Evolutionary conservation across 2,113 vertebrate genomes (phyloP).

Genomic region (Neotoma lepida): DNA sequence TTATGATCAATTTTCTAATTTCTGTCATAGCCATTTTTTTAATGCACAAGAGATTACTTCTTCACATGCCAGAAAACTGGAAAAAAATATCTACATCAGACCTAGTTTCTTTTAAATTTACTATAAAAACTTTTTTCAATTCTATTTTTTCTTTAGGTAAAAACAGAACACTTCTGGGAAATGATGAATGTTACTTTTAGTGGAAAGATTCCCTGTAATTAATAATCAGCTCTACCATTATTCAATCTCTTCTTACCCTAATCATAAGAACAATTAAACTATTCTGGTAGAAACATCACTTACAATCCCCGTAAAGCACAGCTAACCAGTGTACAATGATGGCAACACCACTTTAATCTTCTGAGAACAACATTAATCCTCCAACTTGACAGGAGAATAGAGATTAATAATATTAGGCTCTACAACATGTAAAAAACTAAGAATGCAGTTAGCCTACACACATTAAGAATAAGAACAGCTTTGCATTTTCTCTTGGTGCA

Average conservation of each 20-base stretch:
- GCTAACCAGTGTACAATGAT: constrained; percentile 21
- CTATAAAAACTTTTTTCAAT: constrained; percentile 30
- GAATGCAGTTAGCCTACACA: background rate
- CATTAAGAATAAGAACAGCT: constrained; percentile 49
- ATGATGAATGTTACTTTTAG: constrained; percentile 9
- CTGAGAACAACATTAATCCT: background rate
- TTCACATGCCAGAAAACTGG: constrained; percentile 23
- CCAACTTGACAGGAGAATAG: constrained; percentile 54
- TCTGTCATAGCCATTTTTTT: constrained; percentile 42
- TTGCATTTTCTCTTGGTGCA: constrained; percentile 47
- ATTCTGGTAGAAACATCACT: constrained; percentile 36
- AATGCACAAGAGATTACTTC: background rate
- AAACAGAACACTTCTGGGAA: constrained; percentile 60
- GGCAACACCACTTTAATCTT: constrained; percentile 29
- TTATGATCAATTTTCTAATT: constrained; percentile 31
- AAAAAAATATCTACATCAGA: constrained; percentile 40
- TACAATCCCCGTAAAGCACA: constrained; percentile 23
- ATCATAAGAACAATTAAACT: constrained; percentile 41
- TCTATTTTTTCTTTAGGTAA: constrained; percentile 48
- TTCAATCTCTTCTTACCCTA: constrained; percentile 44
- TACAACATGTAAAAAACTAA: constrained; percentile 46
- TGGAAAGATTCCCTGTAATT: background rate
- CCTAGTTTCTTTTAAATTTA: constrained; percentile 42
- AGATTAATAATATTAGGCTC: constrained; percentile 15
- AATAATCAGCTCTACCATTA: constrained; percentile 54